phyloP scores from a whole-genome alignment of 1,140 invertebrate species.

The Drosophila elegans region DNA sequence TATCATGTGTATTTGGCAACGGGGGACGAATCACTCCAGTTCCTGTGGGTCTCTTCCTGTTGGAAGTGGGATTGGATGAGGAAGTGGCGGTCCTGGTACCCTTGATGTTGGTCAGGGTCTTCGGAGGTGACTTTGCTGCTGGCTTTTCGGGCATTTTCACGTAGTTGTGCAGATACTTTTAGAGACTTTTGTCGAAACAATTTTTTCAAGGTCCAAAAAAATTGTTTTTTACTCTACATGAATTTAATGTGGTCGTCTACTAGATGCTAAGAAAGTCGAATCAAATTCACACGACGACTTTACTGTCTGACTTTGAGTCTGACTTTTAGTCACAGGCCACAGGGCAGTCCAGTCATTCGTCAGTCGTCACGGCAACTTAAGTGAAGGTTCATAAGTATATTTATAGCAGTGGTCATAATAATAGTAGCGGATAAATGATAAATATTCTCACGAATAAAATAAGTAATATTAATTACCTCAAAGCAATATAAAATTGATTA shows the following conservation, averaged over 20 bases:
- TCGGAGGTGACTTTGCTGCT: constrained; percentile 3
- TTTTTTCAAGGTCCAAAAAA: constrained; percentile 11
- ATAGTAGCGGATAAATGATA: neutral
- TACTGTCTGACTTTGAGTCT: constrained; percentile 31
- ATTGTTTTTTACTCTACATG: constrained; percentile 12
- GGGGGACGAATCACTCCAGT: constrained; percentile 21
- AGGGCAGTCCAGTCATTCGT: constrained; percentile 50
- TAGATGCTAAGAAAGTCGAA: constrained; percentile 16
- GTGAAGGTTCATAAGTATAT: constrained; percentile 17
- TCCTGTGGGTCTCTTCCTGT: neutral
- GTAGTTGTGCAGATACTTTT: neutral
- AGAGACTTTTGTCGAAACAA: neutral
- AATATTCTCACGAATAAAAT: neutral
- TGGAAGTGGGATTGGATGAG: constrained; percentile 6
- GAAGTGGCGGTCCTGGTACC: neutral
- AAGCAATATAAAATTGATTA: neutral
- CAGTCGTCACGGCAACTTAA: constrained; percentile 58
- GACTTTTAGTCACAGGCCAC: constrained; percentile 26
- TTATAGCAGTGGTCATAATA: neutral
- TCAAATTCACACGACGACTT: constrained; percentile 18
- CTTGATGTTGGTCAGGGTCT: constrained; percentile 6
- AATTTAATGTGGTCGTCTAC: constrained; percentile 60
- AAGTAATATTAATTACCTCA: neutral
- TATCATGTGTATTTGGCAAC: constrained; percentile 42
- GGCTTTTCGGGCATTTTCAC: constrained; percentile 53